Evolutionary conservation across 2,113 vertebrate species (phyloP).

Genomic region (Gymnarchus niloticus): DNA sequence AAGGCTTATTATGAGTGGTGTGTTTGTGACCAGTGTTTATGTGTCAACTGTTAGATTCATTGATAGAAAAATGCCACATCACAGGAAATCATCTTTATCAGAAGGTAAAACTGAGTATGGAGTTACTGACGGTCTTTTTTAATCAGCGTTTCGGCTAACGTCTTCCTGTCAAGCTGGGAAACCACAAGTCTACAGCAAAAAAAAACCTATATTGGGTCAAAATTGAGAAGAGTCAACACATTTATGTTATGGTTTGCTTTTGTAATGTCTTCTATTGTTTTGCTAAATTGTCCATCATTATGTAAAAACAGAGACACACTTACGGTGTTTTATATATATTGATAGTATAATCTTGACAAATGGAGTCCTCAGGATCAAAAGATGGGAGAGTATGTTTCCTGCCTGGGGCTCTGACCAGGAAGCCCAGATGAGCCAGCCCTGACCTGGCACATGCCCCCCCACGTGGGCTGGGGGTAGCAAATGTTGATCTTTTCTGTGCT

Average conservation of each 20-base stretch:
- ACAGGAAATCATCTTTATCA: constrained; percentile 39
- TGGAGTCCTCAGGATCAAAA: background rate
- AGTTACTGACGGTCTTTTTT: background rate
- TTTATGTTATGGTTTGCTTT: background rate
- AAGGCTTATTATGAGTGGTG: background rate
- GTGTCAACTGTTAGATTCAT: constrained; percentile 28
- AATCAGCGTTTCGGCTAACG: background rate
- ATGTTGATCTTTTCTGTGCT: background rate
- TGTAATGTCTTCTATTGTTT: background rate
- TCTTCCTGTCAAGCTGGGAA: background rate
- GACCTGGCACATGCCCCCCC: background rate
- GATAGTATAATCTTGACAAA: background rate
- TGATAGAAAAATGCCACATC: constrained; percentile 42
- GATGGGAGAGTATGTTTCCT: background rate
- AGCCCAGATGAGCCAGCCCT: background rate
- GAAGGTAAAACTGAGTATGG: constrained; percentile 16
- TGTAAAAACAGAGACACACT: background rate
- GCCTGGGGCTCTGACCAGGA: background rate
- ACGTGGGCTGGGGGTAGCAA: background rate
- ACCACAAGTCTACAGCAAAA: background rate
- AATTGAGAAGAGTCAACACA: background rate
- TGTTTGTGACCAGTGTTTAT: background rate
- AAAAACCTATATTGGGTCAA: background rate
- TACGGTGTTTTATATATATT: background rate
- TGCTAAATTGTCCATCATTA: background rate